Evolutionary conservation across 2,113 vertebrate species (phyloP).

Genomic region (Brachyistius frenatus): DNA sequence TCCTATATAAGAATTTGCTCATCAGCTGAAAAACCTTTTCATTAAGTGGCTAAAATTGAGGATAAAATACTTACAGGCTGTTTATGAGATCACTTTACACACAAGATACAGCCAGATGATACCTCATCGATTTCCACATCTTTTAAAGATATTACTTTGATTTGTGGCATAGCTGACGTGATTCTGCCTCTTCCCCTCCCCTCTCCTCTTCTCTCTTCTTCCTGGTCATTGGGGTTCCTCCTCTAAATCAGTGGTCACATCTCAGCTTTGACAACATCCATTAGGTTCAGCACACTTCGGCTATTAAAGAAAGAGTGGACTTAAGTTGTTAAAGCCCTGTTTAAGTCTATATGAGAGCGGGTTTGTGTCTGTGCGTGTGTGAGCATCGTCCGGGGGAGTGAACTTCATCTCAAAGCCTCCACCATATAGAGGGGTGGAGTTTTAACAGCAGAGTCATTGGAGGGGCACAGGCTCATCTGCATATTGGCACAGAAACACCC

Average conservation of each 20-base stretch:
- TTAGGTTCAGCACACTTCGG: slow-evolving; percentile 75
- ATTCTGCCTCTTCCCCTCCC: slow-evolving; percentile 39
- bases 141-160: slow-evolving; percentile 76
- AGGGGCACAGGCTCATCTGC: slow-evolving; percentile 80
- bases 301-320: slow-evolving; percentile 72
- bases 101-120: slow-evolving; percentile 55
- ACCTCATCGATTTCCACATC: slow-evolving; percentile 69
- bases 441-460: slow-evolving; percentile 76
- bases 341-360: slow-evolving; percentile 56
- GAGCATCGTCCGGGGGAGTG: slow-evolving; percentile 35
- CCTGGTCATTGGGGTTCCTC: slow-evolving; percentile 50
- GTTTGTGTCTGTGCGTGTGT: slow-evolving; percentile 54
- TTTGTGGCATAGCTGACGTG: slow-evolving; percentile 70
- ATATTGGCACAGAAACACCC: slow-evolving; percentile 83
- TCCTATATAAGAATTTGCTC: slow-evolving; percentile 35
- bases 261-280: slow-evolving; percentile 79
- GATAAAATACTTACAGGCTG: slow-evolving; percentile 39
- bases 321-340: slow-evolving; percentile 71
- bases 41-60: slow-evolving; percentile 6
- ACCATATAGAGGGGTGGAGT: slow-evolving; percentile 66
- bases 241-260: slow-evolving; percentile 78
- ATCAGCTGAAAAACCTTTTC: slow-evolving; percentile 41
- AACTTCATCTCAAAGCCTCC: slow-evolving; percentile 58
- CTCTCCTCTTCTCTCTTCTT: slow-evolving; percentile 5
- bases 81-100: slow-evolving; percentile 71